Base-by-base conservation (phyloP, 2,113 vertebrate genomes). In the Bostrychus sinensis region DNA sequence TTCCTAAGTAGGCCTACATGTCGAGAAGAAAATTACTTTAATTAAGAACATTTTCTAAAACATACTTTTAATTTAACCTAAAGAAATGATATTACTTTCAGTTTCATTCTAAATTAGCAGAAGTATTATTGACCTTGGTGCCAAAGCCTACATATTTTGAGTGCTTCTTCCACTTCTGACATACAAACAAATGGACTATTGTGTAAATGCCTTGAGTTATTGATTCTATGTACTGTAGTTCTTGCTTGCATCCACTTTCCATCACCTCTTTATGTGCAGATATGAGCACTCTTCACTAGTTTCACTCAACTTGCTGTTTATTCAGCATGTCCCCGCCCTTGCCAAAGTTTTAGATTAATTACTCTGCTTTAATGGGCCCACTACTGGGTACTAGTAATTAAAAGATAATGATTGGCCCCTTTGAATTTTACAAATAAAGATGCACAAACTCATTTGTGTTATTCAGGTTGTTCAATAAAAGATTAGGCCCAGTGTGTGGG, bases 331-430 rank as follows among this genome's bases (percentile, higher is more conserved):
- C 57, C 61, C 64, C 70, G 72, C 77, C 76, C 66, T 75, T 77
- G 81, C 81, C 66, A 85, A 85, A 84, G 81, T 86, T 75, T 86
- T 77, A 89, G 90, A 92, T 90, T 90, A 90, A 91, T 91, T 89
- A 87, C 89, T 85, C 72, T 86, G 79, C 78, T 84, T 87, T 91
- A 91, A 91, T 90, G 82, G 84, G 73, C 76, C 80, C 77, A 83
- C 83, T 89, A 83, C 83, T 77, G 85, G 85, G 82, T 85, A 66
- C 76, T 82, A 87, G 88, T 90, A 91, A 91, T 91, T 91, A 92
- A 90, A 90, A 90, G 89, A 91, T 91, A 91, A 90, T 91, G 88
- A 91, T 90, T 91, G 81, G 89, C 83, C 84, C 88, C 86, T 90
- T 86, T 88, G 89, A 92, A 89, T 88, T 82, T 86, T 85, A 84